These are phyloP conservation scores for Pogoniulus pusillus DNA, from an alignment of 2,797 vertebrate genomes.

Conservation along the genomic window DNA sequence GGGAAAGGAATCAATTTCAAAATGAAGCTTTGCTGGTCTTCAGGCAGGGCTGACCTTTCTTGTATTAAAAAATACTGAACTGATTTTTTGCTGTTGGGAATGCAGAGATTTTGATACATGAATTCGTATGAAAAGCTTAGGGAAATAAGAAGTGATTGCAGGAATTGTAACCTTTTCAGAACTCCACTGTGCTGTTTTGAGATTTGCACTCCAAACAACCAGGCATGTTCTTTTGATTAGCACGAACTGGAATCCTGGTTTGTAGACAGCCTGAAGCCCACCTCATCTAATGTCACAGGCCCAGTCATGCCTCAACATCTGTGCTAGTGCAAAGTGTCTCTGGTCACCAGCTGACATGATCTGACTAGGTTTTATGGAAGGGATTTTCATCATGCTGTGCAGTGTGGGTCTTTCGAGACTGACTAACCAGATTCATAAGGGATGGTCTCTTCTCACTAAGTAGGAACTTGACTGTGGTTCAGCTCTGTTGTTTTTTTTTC, in stretches of 20 bases:
- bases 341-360: neutral
- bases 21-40: neutral
- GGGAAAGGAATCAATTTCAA: neutral
- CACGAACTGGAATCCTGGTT: neutral
- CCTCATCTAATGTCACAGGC: rapidly evolving
- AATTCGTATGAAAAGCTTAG: neutral
- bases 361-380: neutral
- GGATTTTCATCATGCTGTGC: neutral
- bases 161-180: neutral
- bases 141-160: neutral
- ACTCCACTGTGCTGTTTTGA: neutral
- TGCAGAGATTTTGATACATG: neutral
- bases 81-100: neutral
- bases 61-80: neutral
- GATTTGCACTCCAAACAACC: neutral
- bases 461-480: neutral
- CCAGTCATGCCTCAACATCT: neutral
- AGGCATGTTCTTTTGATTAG: neutral
- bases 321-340: neutral
- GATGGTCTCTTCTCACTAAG: neutral
- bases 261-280: neutral
- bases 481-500: neutral
- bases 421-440: neutral
- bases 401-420: neutral
- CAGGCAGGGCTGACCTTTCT: neutral